Percentiles rank a stretch among this genome's conserved stretches.
These are phyloP conservation scores for Crotalus horridus DNA, from an alignment of 2,113 vertebrate species.

Conservation along the genomic window DNA sequence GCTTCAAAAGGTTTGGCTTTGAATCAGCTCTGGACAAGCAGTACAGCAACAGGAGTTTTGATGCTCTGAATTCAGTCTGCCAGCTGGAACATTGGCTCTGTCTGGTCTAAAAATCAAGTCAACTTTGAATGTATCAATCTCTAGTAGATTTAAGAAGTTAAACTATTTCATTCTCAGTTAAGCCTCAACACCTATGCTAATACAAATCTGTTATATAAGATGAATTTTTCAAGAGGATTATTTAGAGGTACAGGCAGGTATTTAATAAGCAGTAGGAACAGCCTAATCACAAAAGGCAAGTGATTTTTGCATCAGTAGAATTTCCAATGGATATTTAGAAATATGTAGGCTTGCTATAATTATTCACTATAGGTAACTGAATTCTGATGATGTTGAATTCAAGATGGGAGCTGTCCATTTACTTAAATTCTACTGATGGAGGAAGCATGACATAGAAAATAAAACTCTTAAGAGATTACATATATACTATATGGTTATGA, in stretches of 20 bases:
- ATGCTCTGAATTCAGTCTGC: background rate
- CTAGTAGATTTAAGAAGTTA: background rate
- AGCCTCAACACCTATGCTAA: background rate
- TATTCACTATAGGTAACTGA: background rate
- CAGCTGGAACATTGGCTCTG: background rate
- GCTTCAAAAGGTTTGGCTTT: background rate
- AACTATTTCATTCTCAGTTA: background rate
- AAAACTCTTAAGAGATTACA: background rate
- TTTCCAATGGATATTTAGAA: background rate
- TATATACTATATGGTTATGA: background rate
- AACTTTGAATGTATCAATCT: background rate
- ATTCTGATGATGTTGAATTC: background rate
- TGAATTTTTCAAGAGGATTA: slow-evolving; percentile 18
- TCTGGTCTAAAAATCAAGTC: slow-evolving; percentile 4
- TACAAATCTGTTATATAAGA: background rate
- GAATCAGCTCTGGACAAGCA: background rate
- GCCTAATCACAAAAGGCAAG: fast-evolving
- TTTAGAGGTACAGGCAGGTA: background rate
- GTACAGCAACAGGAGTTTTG: slow-evolving; percentile 1
- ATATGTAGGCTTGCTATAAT: background rate
- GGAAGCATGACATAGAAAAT: background rate
- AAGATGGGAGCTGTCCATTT: slow-evolving; percentile 3
- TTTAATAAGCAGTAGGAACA: background rate
- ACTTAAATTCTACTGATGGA: background rate
- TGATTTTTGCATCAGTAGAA: background rate